These are phyloP conservation scores for Palaemon carinicauda DNA, from an alignment of 1,140 invertebrate species.

Conservation along the genomic window DNA sequence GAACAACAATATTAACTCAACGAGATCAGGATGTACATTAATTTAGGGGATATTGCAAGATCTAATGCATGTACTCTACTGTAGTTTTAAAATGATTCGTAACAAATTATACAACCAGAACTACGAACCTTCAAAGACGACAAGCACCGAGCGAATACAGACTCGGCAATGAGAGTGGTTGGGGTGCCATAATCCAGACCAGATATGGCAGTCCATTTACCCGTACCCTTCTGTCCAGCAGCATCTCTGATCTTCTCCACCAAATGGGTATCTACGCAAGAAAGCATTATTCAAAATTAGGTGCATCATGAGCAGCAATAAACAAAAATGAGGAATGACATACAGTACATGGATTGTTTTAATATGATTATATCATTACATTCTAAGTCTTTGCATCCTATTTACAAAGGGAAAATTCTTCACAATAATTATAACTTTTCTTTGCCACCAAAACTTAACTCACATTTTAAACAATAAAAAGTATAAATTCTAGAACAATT, in stretches of 20 bases:
- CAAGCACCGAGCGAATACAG: slow-evolving; percentile 81
- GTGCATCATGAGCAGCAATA: no score
- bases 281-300: neutral
- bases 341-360: neutral
- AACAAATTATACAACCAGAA: no score
- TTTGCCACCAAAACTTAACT: no score
- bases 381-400: neutral
- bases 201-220: slow-evolving; percentile 98
- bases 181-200: slow-evolving; percentile 96
- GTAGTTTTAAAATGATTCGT: no score
- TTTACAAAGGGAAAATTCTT: neutral
- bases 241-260: slow-evolving; percentile 94
- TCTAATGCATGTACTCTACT: no score
- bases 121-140: slow-evolving; percentile 10
- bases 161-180: slow-evolving; percentile 97
- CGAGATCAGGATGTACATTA: no score
- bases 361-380: no score
- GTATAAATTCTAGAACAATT: no score
- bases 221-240: slow-evolving; percentile 98
- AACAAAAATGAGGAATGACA: neutral
- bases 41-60: no score
- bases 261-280: slow-evolving; percentile 70
- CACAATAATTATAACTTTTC: no score
- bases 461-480: no score
- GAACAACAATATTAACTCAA: no score